Evolutionary conservation across 1,140 invertebrate genomes (phyloP).

Genomic region (Lepidostoma basale): DNA sequence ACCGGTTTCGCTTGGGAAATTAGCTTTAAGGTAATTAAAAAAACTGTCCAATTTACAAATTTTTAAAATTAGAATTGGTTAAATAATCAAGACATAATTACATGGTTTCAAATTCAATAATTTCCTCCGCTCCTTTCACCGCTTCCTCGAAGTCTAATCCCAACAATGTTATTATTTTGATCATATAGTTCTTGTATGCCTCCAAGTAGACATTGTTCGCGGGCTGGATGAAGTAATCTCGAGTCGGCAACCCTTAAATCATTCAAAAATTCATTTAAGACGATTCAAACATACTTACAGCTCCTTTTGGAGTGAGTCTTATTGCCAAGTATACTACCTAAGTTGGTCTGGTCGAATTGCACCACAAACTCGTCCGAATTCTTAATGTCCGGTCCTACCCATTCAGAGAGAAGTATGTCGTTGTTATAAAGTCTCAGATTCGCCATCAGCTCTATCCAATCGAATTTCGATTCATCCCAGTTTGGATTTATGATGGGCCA

Average conservation of each 20-base stretch:
- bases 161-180: constrained; percentile 35
- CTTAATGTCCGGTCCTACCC: constrained; percentile 87
- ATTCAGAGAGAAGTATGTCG: constrained; percentile 81
- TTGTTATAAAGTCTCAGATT: constrained; percentile 82
- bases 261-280: not conserved
- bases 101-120: constrained; percentile 41
- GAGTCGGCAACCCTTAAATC: constrained; percentile 73
- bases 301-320: not conserved
- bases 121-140: constrained; percentile 32
- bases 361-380: constrained; percentile 86
- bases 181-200: constrained; percentile 80
- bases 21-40: no score
- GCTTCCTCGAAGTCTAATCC: constrained; percentile 33
- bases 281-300: not conserved
- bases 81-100: constrained; percentile 14
- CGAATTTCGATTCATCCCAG: constrained; percentile 70
- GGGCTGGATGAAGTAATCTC: constrained; percentile 82
- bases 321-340: constrained; percentile 61
- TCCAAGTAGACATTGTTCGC: constrained; percentile 72
- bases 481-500: constrained; percentile 79
- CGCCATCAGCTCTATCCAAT: constrained; percentile 78
- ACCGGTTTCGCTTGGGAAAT: no score
- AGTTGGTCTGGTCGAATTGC: constrained; percentile 86
- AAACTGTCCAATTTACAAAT: no score
- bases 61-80: no score